These are phyloP conservation scores for Phallusia fumigata DNA, from an alignment of 23 tunicate species.

Conservation along the genomic window DNA sequence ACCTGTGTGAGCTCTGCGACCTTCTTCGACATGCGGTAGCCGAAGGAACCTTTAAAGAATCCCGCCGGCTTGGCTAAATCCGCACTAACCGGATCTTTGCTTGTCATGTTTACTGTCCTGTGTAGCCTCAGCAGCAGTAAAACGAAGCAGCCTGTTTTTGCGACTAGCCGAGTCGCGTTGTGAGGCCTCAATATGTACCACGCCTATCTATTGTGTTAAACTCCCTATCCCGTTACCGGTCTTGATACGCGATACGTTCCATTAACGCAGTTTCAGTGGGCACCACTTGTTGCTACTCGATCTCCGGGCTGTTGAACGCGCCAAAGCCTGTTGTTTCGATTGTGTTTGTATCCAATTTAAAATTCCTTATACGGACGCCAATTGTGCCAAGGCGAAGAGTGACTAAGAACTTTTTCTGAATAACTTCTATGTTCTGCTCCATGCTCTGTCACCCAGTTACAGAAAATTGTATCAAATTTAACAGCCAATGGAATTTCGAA, in stretches of 20 bases:
- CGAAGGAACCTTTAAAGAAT: conserved; percentile 56
- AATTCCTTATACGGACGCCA: not conserved
- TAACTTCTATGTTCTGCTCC: too few species aligned
- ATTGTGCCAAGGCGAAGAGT: not conserved
- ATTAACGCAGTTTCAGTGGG: not conserved
- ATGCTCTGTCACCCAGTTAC: too few species aligned
- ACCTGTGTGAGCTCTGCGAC: conserved; percentile 89
- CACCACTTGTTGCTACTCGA: not conserved
- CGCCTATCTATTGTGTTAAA: conserved; percentile 1
- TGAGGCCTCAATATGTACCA: not conserved
- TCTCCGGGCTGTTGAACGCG: not conserved
- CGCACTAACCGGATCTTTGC: not conserved
- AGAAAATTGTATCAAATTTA: too few species aligned
- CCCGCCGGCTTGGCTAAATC: conserved; percentile 22
- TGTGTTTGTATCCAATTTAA: not conserved
- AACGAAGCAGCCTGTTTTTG: not conserved
- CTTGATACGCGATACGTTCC: not conserved
- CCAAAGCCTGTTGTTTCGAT: not conserved
- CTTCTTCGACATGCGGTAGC: conserved; percentile 77
- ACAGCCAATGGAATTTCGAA: too few species aligned
- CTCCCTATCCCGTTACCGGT: not conserved
- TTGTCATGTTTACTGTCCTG: not conserved
- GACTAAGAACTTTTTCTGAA: too few species aligned
- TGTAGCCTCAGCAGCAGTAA: not conserved
- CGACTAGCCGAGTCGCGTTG: not conserved